Base-by-base conservation (phyloP, 2,797 vertebrate genomes). In the Myotis planiceps region DNA sequence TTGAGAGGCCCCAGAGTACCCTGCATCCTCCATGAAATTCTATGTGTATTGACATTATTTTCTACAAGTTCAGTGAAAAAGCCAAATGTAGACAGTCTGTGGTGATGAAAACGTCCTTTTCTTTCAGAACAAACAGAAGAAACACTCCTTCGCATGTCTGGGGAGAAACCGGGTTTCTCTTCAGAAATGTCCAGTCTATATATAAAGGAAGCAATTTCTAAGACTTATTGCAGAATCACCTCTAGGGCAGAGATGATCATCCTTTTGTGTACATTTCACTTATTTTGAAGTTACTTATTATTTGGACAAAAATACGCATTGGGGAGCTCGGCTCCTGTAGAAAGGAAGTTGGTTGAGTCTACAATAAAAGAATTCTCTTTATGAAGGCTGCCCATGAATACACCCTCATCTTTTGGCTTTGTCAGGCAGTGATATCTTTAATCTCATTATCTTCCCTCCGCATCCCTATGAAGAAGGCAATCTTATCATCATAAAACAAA, bases 181-280 rank as follows among this genome's bases (percentile, higher is more conserved):
- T 55, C 42, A 74, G 68, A 83, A 93, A 29, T 21, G 27, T 55
- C 68, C 51, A 45, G 15, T 63, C 39, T 66, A 53, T 49, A 51
- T 74, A 92, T 29, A 92, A 90, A 90, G n/a, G 92, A 88, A 93
- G 32, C 51, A 25, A 32, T 87, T 82, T 95, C 55, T 79, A 37
- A 89, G 76, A 72, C 39, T 60, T 39, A 63, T n/a, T 21, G 23
- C n/a, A 45, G 49, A 90, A 78, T 85, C 47, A 45, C 49, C 72
- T 86, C 49, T 69, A 65, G 86, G 69, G 63, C 63, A 91, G 74
- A 66, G 90, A 79, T 80, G 13, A 42, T 60, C 49, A 65, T 53
- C 39, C 39, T 84, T 87, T 86, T 58, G 21, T 74, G 23, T 55
- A 9, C 78, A 39, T 51, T 60, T 68, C 53, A 34, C 80, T 97